These are phyloP conservation scores for Onthophagus taurus DNA, from an alignment of 1,140 invertebrate species.

Conservation along the genomic window DNA sequence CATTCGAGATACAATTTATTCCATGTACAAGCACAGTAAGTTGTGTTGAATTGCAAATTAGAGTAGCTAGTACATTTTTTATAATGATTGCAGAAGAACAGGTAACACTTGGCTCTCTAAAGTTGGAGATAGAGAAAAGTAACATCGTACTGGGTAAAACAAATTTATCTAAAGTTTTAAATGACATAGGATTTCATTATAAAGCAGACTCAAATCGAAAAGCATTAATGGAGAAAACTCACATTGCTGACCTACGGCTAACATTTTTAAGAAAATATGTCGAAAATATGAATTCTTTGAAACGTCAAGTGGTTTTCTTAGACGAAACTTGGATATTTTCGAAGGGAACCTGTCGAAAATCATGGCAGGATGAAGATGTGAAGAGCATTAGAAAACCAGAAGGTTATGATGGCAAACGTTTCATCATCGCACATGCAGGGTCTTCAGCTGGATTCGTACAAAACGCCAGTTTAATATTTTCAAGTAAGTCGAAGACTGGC, in stretches of 20 bases:
- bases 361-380: constrained; percentile 1
- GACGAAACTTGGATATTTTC: too few relatives aligned
- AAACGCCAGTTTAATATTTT: constrained; percentile 8
- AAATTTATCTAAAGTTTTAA: too few relatives aligned
- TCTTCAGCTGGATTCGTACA: constrained; percentile 3
- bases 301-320: background rate
- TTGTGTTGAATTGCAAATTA: too few relatives aligned
- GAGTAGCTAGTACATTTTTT: too few relatives aligned
- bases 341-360: too few relatives aligned
- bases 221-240: constrained; percentile 4
- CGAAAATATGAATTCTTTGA: constrained; percentile 5
- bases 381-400: constrained; percentile 2
- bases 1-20: too few relatives aligned
- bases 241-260: background rate
- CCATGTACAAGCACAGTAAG: too few relatives aligned
- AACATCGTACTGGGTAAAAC: too few relatives aligned
- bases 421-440: constrained; percentile 3
- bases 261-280: constrained; percentile 7
- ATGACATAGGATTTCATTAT: constrained; percentile 5
- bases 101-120: too few relatives aligned
- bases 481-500: background rate
- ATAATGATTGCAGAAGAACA: too few relatives aligned
- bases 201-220: background rate
- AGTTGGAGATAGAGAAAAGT: too few relatives aligned
- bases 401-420: constrained; percentile 6